These are phyloP conservation scores for Mythimna vitellina DNA, from an alignment of 2,888 invertebrate genomes.

Conservation along the genomic window DNA sequence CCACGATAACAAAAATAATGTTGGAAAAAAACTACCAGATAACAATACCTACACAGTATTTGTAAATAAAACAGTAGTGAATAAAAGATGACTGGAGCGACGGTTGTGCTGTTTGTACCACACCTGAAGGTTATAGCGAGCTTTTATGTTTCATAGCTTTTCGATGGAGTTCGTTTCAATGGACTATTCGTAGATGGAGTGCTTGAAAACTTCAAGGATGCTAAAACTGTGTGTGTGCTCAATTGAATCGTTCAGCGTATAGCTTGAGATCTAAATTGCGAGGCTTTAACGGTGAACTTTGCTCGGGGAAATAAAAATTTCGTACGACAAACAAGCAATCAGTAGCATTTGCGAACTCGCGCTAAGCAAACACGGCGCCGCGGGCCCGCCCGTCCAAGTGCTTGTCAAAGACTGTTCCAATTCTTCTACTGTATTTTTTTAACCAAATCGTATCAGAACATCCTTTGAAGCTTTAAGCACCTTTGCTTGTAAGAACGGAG, in stretches of 20 bases:
- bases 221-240: constrained; percentile 50
- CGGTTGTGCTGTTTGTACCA: constrained; percentile 35
- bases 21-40: constrained; percentile 58
- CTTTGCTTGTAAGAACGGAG: constrained; percentile 59
- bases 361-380: constrained; percentile 80
- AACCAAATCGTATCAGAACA: constrained; percentile 71
- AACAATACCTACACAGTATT: constrained; percentile 56
- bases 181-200: background rate
- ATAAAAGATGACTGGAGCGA: constrained; percentile 56
- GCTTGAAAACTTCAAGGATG: constrained; percentile 33
- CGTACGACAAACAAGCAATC: constrained; percentile 88
- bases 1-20: constrained; percentile 77
- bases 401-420: constrained; percentile 83
- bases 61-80: constrained; percentile 60
- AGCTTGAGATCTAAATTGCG: constrained; percentile 71
- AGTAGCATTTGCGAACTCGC: constrained; percentile 86
- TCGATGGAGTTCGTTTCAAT: constrained; percentile 22
- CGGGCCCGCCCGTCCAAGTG: constrained; percentile 70
- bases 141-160: constrained; percentile 26
- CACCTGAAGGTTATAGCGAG: constrained; percentile 21
- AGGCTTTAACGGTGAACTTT: constrained; percentile 72
- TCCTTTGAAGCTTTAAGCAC: constrained; percentile 65
- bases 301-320: constrained; percentile 83
- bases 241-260: constrained; percentile 46
- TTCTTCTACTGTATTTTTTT: constrained; percentile 78